phyloP scores from a whole-genome alignment of 2,797 vertebrate species.

The Natrix natrix region DNA sequence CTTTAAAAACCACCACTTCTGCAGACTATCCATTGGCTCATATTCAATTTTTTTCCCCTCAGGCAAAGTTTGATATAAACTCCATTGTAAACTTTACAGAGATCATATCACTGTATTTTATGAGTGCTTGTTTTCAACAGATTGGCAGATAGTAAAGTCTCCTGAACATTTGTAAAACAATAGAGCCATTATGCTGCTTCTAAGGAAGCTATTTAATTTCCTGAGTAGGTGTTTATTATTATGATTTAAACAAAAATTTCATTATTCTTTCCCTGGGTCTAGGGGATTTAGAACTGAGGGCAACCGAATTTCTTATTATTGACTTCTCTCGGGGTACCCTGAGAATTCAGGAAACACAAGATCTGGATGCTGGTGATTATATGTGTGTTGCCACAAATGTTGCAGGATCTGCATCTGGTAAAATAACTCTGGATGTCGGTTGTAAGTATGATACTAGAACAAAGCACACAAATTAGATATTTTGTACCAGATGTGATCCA shows the following conservation, averaged over 20 bases:
- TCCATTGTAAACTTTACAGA: background rate
- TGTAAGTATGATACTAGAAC: slow-evolving; percentile 74
- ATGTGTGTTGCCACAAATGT: slow-evolving; percentile 86
- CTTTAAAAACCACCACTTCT: background rate
- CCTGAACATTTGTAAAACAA: slow-evolving; percentile 2
- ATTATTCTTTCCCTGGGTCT: slow-evolving; percentile 42
- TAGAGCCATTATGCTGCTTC: background rate
- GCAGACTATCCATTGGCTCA: background rate
- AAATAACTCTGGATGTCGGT: slow-evolving; percentile 88
- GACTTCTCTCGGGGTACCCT: slow-evolving; percentile 79
- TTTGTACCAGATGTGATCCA: background rate
- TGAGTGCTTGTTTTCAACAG: background rate
- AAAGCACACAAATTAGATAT: background rate
- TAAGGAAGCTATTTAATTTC: background rate
- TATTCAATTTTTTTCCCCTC: background rate
- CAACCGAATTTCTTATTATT: slow-evolving; percentile 78
- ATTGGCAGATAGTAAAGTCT: background rate
- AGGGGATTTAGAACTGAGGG: slow-evolving; percentile 83
- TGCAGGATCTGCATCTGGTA: slow-evolving; percentile 85
- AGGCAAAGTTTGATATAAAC: background rate
- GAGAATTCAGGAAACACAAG: slow-evolving; percentile 84
- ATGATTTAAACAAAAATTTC: slow-evolving; percentile 9
- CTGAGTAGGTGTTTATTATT: background rate
- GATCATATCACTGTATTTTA: background rate
- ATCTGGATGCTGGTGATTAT: slow-evolving; percentile 88